Percentiles rank a stretch among this genome's conserved stretches.
Evolutionary conservation across 2,113 vertebrate genomes (phyloP).

Genomic region (Hypomesus transpacificus): DNA sequence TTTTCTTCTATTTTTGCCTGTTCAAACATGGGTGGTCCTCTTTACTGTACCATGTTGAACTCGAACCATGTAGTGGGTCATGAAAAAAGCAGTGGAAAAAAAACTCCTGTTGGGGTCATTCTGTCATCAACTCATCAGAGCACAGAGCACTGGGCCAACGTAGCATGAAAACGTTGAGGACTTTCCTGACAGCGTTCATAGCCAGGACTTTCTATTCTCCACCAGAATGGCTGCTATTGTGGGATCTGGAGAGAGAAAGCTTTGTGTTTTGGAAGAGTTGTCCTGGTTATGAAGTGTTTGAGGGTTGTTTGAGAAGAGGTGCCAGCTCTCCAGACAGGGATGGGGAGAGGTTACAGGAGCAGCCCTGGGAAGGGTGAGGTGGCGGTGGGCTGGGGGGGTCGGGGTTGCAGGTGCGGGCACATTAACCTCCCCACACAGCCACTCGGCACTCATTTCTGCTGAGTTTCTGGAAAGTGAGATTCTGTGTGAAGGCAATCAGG

Average conservation of each 20-base stretch:
- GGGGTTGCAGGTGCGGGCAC: slow-evolving; percentile 48
- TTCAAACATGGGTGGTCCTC: slow-evolving; percentile 56
- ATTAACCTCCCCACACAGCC: slow-evolving; percentile 25
- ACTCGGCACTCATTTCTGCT: slow-evolving; percentile 52
- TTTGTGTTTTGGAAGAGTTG: slow-evolving; percentile 30
- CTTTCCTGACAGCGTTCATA: slow-evolving; percentile 40
- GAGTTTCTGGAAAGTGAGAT: slow-evolving; percentile 60
- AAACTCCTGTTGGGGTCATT: slow-evolving; percentile 42
- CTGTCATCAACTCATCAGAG: slow-evolving; percentile 44
- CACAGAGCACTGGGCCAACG: slow-evolving; percentile 20
- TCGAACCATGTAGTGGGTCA: slow-evolving; percentile 48
- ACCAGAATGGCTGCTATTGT: slow-evolving; percentile 37
- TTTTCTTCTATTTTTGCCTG: slow-evolving; percentile 53
- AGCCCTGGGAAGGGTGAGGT: neutral
- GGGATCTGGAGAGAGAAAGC: slow-evolving; percentile 33
- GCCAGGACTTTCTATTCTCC: slow-evolving; percentile 44
- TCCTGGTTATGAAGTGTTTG: slow-evolving; percentile 45
- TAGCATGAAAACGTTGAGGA: slow-evolving; percentile 35
- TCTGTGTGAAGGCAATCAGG: slow-evolving; percentile 41
- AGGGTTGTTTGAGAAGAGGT: slow-evolving; percentile 15
- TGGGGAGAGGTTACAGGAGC: slow-evolving; percentile 9
- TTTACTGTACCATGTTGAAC: slow-evolving; percentile 57
- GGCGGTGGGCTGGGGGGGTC: neutral
- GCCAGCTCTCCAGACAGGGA: slow-evolving; percentile 24
- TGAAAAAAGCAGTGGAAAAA: neutral